Evolutionary conservation across 2,113 vertebrate species (phyloP).

Genomic region (Ailurus styani): DNA sequence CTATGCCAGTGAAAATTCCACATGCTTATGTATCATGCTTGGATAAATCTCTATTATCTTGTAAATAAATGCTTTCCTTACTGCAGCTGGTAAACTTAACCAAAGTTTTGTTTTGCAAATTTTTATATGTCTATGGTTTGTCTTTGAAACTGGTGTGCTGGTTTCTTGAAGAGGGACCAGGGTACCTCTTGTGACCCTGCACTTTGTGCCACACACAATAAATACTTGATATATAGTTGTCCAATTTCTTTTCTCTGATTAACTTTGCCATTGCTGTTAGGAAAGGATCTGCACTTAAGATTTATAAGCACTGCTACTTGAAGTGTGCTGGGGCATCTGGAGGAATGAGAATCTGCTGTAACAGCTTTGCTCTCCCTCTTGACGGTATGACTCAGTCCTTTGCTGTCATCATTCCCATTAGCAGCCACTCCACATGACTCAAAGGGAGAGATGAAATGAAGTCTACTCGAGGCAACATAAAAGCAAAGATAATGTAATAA

Average conservation of each 20-base stretch:
- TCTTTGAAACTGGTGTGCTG: neutral
- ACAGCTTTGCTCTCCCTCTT: neutral
- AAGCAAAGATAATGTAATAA: conserved; percentile 1
- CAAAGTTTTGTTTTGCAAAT: neutral
- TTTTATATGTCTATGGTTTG: neutral
- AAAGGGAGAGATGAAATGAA: conserved; percentile 1
- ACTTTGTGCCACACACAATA: neutral
- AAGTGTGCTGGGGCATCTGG: neutral
- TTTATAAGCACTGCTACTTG: neutral
- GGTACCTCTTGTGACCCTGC: neutral
- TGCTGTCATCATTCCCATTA: conserved; percentile 23
- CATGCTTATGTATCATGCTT: neutral
- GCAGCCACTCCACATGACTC: conserved; percentile 17
- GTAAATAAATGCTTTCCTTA: neutral
- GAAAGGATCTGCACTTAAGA: neutral
- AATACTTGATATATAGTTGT: neutral
- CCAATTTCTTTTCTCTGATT: neutral
- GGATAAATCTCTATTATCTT: neutral
- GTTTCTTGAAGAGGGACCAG: neutral
- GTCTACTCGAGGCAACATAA: neutral
- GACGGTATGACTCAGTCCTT: conserved; percentile 22
- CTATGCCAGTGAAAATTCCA: neutral
- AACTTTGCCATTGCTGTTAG: neutral
- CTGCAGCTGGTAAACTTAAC: neutral
- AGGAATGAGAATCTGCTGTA: neutral